Evolutionary conservation across 2,888 invertebrate genomes (phyloP).

Genomic region (Orthonevra nobilis): DNA sequence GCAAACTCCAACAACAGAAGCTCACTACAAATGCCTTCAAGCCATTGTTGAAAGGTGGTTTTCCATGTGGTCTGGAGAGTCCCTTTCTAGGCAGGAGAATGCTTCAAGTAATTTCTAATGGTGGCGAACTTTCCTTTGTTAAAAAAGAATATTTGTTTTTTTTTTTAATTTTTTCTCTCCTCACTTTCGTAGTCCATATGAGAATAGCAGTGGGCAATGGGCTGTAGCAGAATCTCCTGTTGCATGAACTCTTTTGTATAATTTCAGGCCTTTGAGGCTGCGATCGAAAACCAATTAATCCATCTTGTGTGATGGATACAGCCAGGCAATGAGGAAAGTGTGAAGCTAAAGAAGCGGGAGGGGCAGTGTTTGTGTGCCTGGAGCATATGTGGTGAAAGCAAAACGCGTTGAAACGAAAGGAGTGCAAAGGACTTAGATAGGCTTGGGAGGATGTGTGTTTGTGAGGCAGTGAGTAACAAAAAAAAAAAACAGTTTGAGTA

Average conservation of each 20-base stretch:
- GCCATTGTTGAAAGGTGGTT: constrained; percentile 37
- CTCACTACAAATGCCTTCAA: constrained; percentile 29
- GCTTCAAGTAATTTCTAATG: constrained; percentile 48
- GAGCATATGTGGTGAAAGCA: no score
- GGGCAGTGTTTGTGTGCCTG: no score
- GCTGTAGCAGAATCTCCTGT: constrained; percentile 17
- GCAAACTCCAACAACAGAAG: constrained; percentile 11
- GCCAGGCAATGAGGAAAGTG: no score
- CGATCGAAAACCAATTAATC: constrained; percentile 37
- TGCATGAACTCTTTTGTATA: constrained; percentile 48
- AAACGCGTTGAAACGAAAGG: no score
- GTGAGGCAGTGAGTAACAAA: no score
- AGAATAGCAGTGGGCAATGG: no score
- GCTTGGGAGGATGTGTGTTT: no score
- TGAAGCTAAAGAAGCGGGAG: no score
- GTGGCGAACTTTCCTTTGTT: constrained; percentile 35
- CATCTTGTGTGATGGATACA: constrained; percentile 2
- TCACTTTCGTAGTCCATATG: background rate
- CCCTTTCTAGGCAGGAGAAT: constrained; percentile 3
- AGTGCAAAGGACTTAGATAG: no score
- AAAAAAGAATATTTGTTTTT: constrained; percentile 13
- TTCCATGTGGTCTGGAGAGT: constrained; percentile 8
- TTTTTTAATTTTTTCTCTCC: background rate
- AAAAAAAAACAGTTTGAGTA: no score
- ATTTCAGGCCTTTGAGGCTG: constrained; percentile 24